Evolutionary conservation across 2,797 vertebrate species (phyloP).

Genomic region (Falco concolor): DNA sequence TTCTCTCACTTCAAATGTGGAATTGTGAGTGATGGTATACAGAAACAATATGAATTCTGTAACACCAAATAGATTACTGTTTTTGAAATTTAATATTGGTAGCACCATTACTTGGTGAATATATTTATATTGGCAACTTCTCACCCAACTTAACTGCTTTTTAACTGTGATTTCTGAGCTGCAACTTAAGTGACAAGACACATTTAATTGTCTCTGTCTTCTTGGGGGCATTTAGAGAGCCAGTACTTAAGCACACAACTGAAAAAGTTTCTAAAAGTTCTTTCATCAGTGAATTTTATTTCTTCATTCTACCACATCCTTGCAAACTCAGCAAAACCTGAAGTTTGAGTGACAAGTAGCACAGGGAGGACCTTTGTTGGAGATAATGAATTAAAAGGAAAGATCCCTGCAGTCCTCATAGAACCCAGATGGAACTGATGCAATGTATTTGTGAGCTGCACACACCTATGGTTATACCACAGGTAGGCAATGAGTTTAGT

Average conservation of each 20-base stretch:
- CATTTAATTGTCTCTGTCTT: background rate
- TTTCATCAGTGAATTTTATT: background rate
- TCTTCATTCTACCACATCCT: background rate
- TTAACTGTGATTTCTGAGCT: background rate
- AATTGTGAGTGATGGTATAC: background rate
- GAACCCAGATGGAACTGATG: background rate
- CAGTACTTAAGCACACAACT: background rate
- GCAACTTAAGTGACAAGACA: background rate
- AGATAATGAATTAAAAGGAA: background rate
- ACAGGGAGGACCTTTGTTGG: background rate
- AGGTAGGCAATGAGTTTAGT: background rate
- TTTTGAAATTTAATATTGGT: background rate
- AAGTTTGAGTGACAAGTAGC: background rate
- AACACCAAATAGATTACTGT: background rate
- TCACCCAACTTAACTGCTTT: background rate
- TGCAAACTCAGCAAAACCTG: background rate
- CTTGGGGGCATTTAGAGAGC: background rate
- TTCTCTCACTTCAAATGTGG: background rate
- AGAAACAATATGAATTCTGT: background rate
- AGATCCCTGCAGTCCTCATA: background rate
- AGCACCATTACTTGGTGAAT: background rate
- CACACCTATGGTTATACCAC: background rate
- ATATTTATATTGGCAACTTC: background rate
- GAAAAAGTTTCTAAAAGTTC: background rate
- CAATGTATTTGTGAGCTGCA: background rate